Evolutionary conservation across 2,797 vertebrate species (phyloP), one percentile per base, ranked within the genome.

Genomic region (Cuculus canorus): DNA sequence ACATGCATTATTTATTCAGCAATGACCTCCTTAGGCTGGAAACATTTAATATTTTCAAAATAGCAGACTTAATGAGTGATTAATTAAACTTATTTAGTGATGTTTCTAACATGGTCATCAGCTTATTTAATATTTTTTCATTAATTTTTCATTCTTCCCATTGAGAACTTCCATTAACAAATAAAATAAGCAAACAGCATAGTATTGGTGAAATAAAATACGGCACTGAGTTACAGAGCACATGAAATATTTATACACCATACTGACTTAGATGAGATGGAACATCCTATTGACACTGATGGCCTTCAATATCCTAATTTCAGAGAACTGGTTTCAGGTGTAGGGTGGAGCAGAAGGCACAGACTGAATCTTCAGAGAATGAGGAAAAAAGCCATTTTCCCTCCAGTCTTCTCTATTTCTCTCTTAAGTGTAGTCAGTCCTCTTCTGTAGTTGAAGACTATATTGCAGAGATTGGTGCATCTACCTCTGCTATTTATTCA

Each of bases 1-100:
- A 30, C 75, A 78, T 73, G 25, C 13, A 66, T 92, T 86, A 86
- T 72, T 96, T 54, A 91, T 92, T 90, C 35, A 94, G 50, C 61
- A 78, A 32, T 69, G 60, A 32, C 50, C 69, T 92, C 10, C 16
- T 10, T 66, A 18, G 63, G 30, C 14, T 95, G 48, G 86, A 91
- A 88, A 69, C 35, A 25, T 61, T 27, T 63, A 56, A 66, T 33
- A 9, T 70, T 86, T 95, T 93, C 52, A 86, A 84, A 82, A 69
- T 5, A 80, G 5, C 13, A 84, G 16, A 33, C 12, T 69, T 83
- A 88, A 28, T 25, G 86, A 77, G 33, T 88, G 12, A 54, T 77
- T 78, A 68, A 86, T 78, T 81, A 75, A 95, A 87, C 16, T 69
- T 77, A 61, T 61, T 28, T 45, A 50, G 23, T 28, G 52, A 64